Evolutionary conservation across 2,888 invertebrate genomes (phyloP), one percentile per base, ranked within the genome.

Genomic region (Glaucopsyche alexis): DNA sequence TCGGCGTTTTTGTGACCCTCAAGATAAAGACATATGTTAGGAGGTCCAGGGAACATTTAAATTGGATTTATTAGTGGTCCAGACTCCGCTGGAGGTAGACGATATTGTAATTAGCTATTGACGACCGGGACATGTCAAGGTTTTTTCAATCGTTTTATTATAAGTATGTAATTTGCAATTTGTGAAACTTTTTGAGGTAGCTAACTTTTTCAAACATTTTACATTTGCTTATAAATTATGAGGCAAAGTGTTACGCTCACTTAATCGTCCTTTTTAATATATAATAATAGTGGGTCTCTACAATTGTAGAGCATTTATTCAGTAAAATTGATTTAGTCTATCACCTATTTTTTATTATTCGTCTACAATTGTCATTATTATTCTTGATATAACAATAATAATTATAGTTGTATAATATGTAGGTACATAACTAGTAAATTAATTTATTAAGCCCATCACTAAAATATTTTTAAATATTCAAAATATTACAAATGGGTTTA

Each of bases 11-110:
- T 91, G 87, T 87, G 92, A 92, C 91, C 87, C 87, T 84, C 80
- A 88, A 91, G 92, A 92, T 92, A 92, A 92, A 91, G 90, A 89
- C 93, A 93, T 93, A 91, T 91, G 91, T 91, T 91, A 88, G 87
- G 88, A 86, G 87, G 91, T 87, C 90, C 87, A 84, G 85, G 83
- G 80, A 82, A 88, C 87, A 86, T 92, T 91, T 92, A 91, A 93
- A 92, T 92, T 91, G 91, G 88, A 93, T 91, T 92, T 93, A 91
- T 91, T 90, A 91, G 90, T 85, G 85, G 83, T 84, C 79, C 83
- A 84, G 81, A 87, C 90, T 80, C 85, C 87, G 90, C 89, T 85
- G 90, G 90, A 83, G 90, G 88, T 84, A 84, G 64, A 29, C 29
- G 29, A 69, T 69, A 69, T 69, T 69, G 29, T 69, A 69, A 69